Evolutionary conservation across 2,888 invertebrate genomes (phyloP), one percentile per base, ranked within the genome.

Genomic region (Pyrocoelia pectoralis): DNA sequence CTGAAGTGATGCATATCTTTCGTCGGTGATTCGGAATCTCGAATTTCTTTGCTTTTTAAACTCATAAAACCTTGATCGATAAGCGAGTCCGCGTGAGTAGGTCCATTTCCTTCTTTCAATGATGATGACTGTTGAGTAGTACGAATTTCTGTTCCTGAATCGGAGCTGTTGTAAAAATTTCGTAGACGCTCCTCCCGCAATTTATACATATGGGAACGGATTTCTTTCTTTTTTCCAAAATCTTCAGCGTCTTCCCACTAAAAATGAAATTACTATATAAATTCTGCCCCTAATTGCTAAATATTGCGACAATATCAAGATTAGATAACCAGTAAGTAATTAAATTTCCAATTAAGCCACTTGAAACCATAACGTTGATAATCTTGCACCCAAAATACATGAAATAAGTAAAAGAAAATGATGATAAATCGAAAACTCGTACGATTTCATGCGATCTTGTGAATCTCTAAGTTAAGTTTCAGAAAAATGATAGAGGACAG

Each of bases 181-280:
- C 88, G 87, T 74, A 93, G 84, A 65, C 92, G 87, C 76, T 90
- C 88, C 80, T 95, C 94, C 48, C 94, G 87, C 78, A 95, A 84
- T 73, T 90, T 90, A 80, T 91, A 93, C 89, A 93, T 91, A 82
- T 94, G 89, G 48, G 92, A 86, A 65, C 95, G 88, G 74, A 95
- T 94, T 81, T 93, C 92, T 80, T 93, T 93, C 82, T 94, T 93
- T 68, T 88, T 88, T 56, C 91, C 90, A 80, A 91, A 92, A 82
- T 95, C 94, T 76, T 93, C 92, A 49, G 94, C 91, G 79, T 91
- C 90, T 82, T 92, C 90, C 92, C 93, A 93, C 92, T 92, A 83
- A n/a, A 84, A 82, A 12, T 18, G 12, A 52, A 38, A 28, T 12
- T 3, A 14, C n/a, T n/a, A n/a, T n/a, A n/a, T n/a, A n/a, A n/a